Conservation (phyloP, 2,113 vertebrate genomes). For the Rhipidura dahli region DNA sequence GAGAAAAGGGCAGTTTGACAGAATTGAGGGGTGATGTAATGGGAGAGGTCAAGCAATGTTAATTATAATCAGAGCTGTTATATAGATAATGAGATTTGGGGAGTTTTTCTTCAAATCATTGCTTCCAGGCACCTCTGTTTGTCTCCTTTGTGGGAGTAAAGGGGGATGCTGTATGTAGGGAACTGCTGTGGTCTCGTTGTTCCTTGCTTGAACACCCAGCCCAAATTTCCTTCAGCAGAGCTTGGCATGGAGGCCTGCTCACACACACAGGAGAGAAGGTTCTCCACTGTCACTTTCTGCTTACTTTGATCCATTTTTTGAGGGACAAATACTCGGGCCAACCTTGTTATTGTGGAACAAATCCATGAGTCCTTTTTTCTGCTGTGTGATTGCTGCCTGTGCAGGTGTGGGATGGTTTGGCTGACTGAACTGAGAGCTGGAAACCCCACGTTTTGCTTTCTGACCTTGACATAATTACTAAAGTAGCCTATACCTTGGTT, state of each 20-base stretch:
- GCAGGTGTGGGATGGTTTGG: not conserved
- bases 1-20: not conserved
- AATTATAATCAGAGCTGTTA: not conserved
- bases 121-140: not conserved
- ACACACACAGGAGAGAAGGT: not conserved
- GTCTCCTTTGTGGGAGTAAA: not conserved
- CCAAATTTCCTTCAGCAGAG: not conserved
- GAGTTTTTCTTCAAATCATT: not conserved
- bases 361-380: not conserved
- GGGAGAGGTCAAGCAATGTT: not conserved
- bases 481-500: not conserved
- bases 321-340: not conserved
- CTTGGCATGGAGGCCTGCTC: not conserved
- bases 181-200: not conserved
- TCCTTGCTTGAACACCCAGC: not conserved
- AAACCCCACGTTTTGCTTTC: not conserved
- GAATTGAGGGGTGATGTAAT: not conserved
- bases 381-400: not conserved
- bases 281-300: not conserved
- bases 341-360: not conserved
- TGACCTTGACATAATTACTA: not conserved
- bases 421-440: not conserved
- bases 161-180: rapidly evolving
- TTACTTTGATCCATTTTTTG: not conserved
- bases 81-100: not conserved